Evolutionary conservation across 2,113 vertebrate genomes (phyloP).

Genomic region (Chunga burmeisteri): DNA sequence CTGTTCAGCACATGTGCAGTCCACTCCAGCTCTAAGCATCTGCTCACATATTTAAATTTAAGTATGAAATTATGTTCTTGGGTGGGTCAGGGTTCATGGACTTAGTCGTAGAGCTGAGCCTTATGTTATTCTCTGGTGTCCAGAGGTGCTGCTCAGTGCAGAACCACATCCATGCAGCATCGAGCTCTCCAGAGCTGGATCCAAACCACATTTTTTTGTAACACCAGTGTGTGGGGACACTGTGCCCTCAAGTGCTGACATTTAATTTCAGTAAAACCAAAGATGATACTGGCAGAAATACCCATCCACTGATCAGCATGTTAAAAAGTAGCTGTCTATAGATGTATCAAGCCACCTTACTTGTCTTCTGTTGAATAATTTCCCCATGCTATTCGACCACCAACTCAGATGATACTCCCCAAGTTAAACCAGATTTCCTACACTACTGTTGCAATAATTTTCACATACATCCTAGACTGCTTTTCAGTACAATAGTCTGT

Average conservation of each 20-base stretch:
- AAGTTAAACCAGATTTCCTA: not conserved
- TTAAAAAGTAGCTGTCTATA: not conserved
- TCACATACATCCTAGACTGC: not conserved
- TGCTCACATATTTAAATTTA: not conserved
- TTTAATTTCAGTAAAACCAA: not conserved
- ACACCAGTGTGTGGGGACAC: not conserved
- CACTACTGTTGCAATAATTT: not conserved
- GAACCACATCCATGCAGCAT: accelerated
- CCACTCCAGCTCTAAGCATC: not conserved
- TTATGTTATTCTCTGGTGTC: not conserved
- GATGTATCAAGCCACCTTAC: not conserved
- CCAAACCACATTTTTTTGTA: not conserved
- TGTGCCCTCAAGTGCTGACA: not conserved
- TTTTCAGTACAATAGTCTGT: not conserved
- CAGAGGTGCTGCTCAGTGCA: not conserved
- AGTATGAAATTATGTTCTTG: not conserved
- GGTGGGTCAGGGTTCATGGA: not conserved
- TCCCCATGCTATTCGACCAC: not conserved
- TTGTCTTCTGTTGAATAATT: not conserved
- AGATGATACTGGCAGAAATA: not conserved
- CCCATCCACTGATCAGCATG: accelerated
- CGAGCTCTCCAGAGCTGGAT: not conserved
- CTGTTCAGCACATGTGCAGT: not conserved
- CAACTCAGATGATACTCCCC: not conserved
- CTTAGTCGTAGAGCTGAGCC: not conserved